Evolutionary conservation across 1,140 invertebrate species (phyloP).

Genomic region (Trialeurodes vaporariorum): DNA sequence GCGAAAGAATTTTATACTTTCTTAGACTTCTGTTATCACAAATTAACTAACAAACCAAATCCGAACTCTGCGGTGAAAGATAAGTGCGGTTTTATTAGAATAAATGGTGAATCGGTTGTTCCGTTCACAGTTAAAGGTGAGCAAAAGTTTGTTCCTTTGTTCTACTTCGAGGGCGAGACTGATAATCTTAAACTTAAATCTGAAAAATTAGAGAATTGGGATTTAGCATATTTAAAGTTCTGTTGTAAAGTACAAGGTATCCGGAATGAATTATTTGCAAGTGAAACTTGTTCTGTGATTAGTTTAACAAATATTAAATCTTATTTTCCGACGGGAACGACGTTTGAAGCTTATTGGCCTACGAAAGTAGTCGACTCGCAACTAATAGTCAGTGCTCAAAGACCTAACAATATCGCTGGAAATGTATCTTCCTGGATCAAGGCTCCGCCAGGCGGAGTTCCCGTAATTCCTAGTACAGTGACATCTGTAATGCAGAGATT

Average conservation of each 20-base stretch:
- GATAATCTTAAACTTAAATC: slow-evolving; percentile 77
- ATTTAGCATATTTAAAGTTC: slow-evolving; percentile 82
- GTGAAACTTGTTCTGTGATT: slow-evolving; percentile 77
- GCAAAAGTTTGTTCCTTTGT: slow-evolving; percentile 83
- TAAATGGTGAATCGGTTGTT: slow-evolving; percentile 87
- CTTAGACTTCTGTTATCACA: slow-evolving; percentile 74
- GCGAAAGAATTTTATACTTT: slow-evolving; percentile 84
- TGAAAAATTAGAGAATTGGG: slow-evolving; percentile 75
- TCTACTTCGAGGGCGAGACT: slow-evolving; percentile 86
- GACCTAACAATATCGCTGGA: slow-evolving; percentile 2
- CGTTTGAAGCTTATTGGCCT: slow-evolving; percentile 85
- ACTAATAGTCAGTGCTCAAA: slow-evolving; percentile 42
- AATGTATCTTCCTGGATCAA: slow-evolving; percentile 20
- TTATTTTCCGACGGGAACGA: slow-evolving; percentile 76
- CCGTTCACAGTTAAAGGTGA: slow-evolving; percentile 76
- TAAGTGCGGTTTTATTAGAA: slow-evolving; percentile 84
- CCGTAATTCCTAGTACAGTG: slow-evolving; percentile 10
- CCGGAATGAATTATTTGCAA: slow-evolving; percentile 76
- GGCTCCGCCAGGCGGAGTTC: slow-evolving; percentile 18
- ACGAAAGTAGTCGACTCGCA: slow-evolving; percentile 68
- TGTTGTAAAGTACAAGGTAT: slow-evolving; percentile 90
- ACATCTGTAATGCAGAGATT: slow-evolving; percentile 5
- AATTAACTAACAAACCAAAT: slow-evolving; percentile 50
- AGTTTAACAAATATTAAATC: slow-evolving; percentile 79
- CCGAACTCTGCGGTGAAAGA: slow-evolving; percentile 50